Evolutionary conservation across 1,140 invertebrate species (phyloP).

Genomic region (Drosophila ambigua): DNA sequence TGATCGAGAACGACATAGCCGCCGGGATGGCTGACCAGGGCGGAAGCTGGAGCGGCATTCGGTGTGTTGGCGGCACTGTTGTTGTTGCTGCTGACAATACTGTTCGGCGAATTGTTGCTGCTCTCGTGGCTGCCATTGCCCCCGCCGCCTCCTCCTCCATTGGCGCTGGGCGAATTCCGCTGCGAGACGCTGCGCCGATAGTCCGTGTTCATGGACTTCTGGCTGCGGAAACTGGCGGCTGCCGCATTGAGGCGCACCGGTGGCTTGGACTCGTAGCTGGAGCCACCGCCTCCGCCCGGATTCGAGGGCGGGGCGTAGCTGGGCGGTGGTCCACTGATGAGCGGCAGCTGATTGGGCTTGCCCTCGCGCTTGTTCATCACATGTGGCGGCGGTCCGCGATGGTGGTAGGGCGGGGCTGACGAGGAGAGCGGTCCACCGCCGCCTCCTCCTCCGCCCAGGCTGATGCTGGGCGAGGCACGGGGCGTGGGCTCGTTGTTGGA

Average conservation of each 20-base stretch:
- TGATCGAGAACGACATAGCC: slow-evolving; percentile 70
- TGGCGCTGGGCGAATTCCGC: slow-evolving; percentile 81
- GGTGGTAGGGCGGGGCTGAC: slow-evolving; percentile 53
- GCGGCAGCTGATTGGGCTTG: slow-evolving; percentile 67
- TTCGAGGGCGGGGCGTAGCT: slow-evolving; percentile 53
- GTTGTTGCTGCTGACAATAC: slow-evolving; percentile 70
- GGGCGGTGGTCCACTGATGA: slow-evolving; percentile 75
- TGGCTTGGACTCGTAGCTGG: slow-evolving; percentile 64
- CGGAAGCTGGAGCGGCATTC: slow-evolving; percentile 46
- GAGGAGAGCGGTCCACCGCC: slow-evolving; percentile 30
- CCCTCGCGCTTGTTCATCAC: slow-evolving; percentile 65
- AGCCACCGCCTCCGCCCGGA: background rate
- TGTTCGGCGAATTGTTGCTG: slow-evolving; percentile 83
- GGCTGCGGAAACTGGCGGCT: slow-evolving; percentile 73
- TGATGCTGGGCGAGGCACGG: slow-evolving; percentile 73
- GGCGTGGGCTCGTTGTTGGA: slow-evolving; percentile 76
- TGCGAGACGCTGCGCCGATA: slow-evolving; percentile 78
- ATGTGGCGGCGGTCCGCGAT: slow-evolving; percentile 65
- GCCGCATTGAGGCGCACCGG: slow-evolving; percentile 73
- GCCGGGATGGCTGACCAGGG: slow-evolving; percentile 27
- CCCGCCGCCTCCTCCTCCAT: slow-evolving; percentile 52
- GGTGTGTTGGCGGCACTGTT: slow-evolving; percentile 72
- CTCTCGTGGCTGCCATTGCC: slow-evolving; percentile 76
- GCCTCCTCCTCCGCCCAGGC: slow-evolving; percentile 37
- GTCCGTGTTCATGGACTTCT: slow-evolving; percentile 73